Evolutionary conservation across 2,888 invertebrate genomes (phyloP).

Genomic region (Dyspetes luteomarginatus): DNA sequence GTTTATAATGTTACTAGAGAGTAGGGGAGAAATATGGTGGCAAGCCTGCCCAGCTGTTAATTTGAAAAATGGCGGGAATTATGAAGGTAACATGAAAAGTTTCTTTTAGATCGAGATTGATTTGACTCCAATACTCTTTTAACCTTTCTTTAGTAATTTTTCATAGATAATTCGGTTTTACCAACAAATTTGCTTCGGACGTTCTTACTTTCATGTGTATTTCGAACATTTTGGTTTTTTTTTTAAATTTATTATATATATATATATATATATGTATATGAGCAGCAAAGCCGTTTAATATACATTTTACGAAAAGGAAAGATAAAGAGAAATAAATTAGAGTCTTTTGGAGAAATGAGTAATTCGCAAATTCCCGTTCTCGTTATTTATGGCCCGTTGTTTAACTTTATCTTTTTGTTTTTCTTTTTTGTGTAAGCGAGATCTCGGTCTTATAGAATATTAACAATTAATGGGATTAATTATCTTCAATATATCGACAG

Average conservation of each 20-base stretch:
- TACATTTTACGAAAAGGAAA: slow-evolving; percentile 58
- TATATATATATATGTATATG: slow-evolving; percentile 51
- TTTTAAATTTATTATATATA: too few relatives aligned
- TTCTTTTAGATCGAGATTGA: not conserved
- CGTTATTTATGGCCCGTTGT: slow-evolving; percentile 63
- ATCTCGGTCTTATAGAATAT: slow-evolving; percentile 72
- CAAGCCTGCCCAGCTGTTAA: too few relatives aligned
- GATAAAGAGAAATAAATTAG: slow-evolving; percentile 44
- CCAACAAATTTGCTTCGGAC: not conserved
- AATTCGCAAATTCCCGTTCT: slow-evolving; percentile 49
- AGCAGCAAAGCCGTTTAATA: slow-evolving; percentile 59
- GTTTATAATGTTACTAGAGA: not conserved
- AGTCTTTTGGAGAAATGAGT: slow-evolving; percentile 49
- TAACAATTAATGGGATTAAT: slow-evolving; percentile 74
- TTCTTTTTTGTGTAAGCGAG: slow-evolving; percentile 68
- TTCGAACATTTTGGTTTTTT: slow-evolving; percentile 31
- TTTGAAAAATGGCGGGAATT: not conserved
- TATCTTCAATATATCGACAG: slow-evolving; percentile 69
- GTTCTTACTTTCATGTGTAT: not conserved
- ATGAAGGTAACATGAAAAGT: not conserved
- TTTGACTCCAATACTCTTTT: too few relatives aligned
- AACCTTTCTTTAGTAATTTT: too few relatives aligned
- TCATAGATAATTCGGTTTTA: not conserved
- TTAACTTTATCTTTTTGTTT: slow-evolving; percentile 36
- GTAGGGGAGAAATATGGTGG: too few relatives aligned